Evolutionary conservation across 1,140 invertebrate genomes (phyloP).

Genomic region (Araneus ventricosus): DNA sequence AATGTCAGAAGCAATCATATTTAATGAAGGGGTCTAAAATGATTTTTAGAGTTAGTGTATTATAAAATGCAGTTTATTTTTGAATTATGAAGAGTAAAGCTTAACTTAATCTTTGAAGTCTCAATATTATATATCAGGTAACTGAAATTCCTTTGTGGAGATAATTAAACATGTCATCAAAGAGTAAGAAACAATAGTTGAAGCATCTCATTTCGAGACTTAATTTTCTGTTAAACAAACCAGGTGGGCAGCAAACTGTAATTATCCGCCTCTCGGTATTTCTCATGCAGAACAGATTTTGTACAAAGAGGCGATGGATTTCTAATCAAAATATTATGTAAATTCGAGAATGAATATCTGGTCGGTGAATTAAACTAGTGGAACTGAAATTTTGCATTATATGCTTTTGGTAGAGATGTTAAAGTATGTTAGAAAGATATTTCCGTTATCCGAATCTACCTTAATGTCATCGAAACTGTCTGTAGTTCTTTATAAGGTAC

Average conservation of each 20-base stretch:
- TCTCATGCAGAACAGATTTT: not conserved
- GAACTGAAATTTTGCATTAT: not conserved
- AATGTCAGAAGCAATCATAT: no score
- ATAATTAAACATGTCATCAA: conserved; percentile 15
- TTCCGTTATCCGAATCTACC: no score
- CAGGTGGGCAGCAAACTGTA: not conserved
- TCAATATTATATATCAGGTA: not conserved
- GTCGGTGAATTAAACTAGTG: not conserved
- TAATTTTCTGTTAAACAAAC: conserved; percentile 1
- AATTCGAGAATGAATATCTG: not conserved
- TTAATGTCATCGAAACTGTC: no score
- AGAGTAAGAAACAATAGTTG: not conserved
- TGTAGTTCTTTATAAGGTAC: no score
- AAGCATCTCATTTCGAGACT: not conserved
- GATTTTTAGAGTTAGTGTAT: no score
- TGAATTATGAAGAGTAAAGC: no score
- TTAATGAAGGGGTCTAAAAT: no score
- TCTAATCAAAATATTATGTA: not conserved
- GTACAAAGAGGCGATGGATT: not conserved
- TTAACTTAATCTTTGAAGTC: not conserved
- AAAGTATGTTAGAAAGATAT: no score
- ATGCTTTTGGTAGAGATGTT: no score
- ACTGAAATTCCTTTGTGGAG: not conserved
- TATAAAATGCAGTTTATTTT: no score
- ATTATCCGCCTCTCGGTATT: not conserved